A percentile compares a stretch with the other conserved stretches of the same genome.
These are phyloP conservation scores for Bradynema listronoti DNA, from an alignment of 1,140 invertebrate species.

Conservation along the genomic window DNA sequence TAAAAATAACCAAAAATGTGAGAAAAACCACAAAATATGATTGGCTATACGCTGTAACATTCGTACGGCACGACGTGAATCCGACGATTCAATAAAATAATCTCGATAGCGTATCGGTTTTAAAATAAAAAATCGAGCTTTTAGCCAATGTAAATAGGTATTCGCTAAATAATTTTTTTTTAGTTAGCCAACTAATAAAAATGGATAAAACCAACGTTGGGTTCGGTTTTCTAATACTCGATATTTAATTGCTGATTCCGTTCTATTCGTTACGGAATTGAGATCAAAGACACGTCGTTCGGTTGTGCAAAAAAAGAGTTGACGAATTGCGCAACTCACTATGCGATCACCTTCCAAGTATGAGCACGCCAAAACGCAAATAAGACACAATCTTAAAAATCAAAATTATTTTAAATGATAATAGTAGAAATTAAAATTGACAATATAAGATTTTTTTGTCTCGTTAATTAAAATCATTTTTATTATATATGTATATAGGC, in stretches of 20 bases:
- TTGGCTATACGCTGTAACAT: conserved; percentile 25
- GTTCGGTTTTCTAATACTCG: too few relatives aligned
- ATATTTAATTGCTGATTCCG: too few relatives aligned
- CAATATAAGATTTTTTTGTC: not conserved
- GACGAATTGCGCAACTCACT: conserved; percentile 62
- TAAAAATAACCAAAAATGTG: conserved; percentile 25
- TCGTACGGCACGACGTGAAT: conserved; percentile 2
- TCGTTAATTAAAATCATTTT: not conserved
- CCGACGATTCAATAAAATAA: not conserved
- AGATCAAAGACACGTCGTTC: conserved; percentile 15
- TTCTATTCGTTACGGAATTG: not conserved
- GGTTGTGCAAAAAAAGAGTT: conserved; percentile 16
- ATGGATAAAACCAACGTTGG: not conserved
- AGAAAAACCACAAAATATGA: conserved; percentile 34
- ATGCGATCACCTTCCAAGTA: conserved; percentile 71
- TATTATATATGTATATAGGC: too few relatives aligned
- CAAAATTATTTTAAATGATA: too few relatives aligned
- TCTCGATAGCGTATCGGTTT: conserved; percentile 6
- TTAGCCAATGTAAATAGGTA: not conserved
- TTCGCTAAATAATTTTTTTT: not conserved
- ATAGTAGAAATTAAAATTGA: conserved; percentile 4
- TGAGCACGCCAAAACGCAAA: conserved; percentile 67
- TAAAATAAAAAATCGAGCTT: conserved; percentile 3
- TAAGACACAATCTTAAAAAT: conserved; percentile 65
- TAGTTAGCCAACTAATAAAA: not conserved